phyloP scores from a whole-genome alignment of 2,888 invertebrate species.

The Polydrusus cervinus region DNA sequence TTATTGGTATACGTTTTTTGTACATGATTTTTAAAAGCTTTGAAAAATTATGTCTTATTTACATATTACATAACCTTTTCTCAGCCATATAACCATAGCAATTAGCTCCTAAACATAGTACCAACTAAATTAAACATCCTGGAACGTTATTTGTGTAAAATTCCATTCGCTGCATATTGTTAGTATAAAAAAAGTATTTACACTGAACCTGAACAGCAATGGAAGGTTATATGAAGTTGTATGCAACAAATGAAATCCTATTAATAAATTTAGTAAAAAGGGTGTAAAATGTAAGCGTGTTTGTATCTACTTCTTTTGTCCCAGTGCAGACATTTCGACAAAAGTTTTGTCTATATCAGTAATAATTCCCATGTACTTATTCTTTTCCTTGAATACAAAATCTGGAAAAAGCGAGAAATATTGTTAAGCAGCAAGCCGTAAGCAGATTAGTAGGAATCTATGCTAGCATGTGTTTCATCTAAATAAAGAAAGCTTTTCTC shows the following conservation, averaged over 20 bases:
- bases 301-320: slow-evolving; percentile 66
- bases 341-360: slow-evolving; percentile 71
- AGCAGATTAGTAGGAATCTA: slow-evolving; percentile 16
- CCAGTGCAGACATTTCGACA: slow-evolving; percentile 70
- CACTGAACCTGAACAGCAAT: not conserved
- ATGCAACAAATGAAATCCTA: not conserved
- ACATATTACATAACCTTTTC: too few relatives aligned
- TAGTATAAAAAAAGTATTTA: too few relatives aligned
- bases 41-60: too few relatives aligned
- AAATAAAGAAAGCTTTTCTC: not conserved
- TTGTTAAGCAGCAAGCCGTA: slow-evolving; percentile 40
- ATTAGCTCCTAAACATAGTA: not conserved
- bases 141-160: not conserved
- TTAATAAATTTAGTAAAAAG: slow-evolving; percentile 3
- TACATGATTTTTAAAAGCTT: not conserved
- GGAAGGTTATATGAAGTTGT: not conserved
- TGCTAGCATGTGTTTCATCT: not conserved
- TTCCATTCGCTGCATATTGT: not conserved
- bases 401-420: slow-evolving; percentile 64
- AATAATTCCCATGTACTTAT: slow-evolving; percentile 69
- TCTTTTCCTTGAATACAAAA: slow-evolving; percentile 70
- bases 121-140: not conserved
- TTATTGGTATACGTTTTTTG: too few relatives aligned
- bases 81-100: not conserved
- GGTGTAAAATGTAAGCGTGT: slow-evolving; percentile 10